A percentile compares a stretch with the other conserved stretches of the same genome.
These are phyloP conservation scores for Channa argus DNA, from an alignment of 2,113 vertebrate species.

Conservation along the genomic window DNA sequence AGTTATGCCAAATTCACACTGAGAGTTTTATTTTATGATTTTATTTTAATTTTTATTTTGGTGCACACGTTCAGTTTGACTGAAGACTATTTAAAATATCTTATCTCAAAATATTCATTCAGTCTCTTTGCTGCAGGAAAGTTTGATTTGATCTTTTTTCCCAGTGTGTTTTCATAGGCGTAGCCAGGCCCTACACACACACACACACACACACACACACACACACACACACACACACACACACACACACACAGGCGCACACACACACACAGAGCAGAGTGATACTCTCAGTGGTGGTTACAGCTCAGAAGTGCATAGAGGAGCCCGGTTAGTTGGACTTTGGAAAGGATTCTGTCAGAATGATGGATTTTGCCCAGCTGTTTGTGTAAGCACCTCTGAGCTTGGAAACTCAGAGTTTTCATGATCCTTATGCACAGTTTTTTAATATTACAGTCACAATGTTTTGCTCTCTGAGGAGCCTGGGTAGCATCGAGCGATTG, in stretches of 20 bases:
- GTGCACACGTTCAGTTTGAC: too few species aligned
- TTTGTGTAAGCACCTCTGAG: slow-evolving; percentile 45
- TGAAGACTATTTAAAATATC: too few species aligned
- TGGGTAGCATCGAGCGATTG: too few species aligned
- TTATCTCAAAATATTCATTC: background rate
- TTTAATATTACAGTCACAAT: slow-evolving; percentile 22
- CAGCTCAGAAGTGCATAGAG: slow-evolving; percentile 56
- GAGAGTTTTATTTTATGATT: too few species aligned
- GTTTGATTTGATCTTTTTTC: background rate
- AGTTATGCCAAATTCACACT: too few species aligned
- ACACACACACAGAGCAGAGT: slow-evolving; percentile 5
- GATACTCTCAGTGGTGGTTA: background rate
- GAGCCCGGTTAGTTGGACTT: slow-evolving; percentile 43
- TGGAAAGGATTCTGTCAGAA: slow-evolving; percentile 70
- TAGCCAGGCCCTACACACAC: background rate
- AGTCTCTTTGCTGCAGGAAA: slow-evolving; percentile 10
- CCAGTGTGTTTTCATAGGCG: background rate
- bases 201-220: slow-evolving; percentile 15
- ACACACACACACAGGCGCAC: slow-evolving; percentile 6
- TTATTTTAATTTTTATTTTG: too few species aligned
- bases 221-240: slow-evolving; percentile 17
- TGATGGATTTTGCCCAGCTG: slow-evolving; percentile 60
- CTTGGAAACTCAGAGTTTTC: slow-evolving; percentile 26
- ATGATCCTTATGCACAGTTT: slow-evolving; percentile 14
- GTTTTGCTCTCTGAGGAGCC: background rate